Conservation (phyloP, 2,888 invertebrate species). For the Clitarchus hookeri region DNA sequence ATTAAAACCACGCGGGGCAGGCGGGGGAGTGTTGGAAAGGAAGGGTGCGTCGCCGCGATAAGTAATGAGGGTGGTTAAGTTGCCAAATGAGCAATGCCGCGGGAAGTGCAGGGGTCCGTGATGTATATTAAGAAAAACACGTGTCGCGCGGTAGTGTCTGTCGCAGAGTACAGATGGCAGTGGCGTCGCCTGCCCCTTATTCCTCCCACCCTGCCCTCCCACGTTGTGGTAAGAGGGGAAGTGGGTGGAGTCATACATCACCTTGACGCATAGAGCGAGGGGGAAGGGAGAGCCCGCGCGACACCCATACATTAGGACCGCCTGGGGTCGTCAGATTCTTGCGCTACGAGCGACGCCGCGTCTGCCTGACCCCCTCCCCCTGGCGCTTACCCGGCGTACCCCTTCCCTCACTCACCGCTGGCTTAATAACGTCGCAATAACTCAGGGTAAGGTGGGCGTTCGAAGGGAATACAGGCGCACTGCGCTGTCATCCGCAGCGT, state of each 20-base stretch:
- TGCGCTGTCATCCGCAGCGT: not conserved
- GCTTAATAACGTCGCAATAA: conserved; percentile 14
- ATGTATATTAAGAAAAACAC: conserved; percentile 23
- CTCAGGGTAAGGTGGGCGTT: not conserved
- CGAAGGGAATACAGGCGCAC: not conserved
- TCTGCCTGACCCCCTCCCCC: not conserved
- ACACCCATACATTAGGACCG: conserved; percentile 7
- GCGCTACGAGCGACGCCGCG: not conserved
- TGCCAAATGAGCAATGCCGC: conserved; percentile 8
- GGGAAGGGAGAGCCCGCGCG: not conserved
- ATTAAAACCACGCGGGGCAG: not conserved
- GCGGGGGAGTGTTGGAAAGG: not conserved
- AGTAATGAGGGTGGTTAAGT: conserved; percentile 8
- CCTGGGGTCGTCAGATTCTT: not conserved
- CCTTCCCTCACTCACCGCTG: not conserved
- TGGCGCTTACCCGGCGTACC: not conserved
- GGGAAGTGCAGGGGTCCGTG: not conserved
- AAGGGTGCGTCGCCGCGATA: conserved; percentile 8
- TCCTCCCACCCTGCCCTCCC: not conserved
- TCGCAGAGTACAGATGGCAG: conserved; percentile 4
- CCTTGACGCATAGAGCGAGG: not conserved
- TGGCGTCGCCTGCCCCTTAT: not conserved
- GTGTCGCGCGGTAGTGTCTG: conserved; percentile 21
- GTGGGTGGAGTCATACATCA: not conserved
- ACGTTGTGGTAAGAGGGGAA: not conserved